Conservation (phyloP, 2,797 vertebrate species). For the Parambassis ranga region DNA sequence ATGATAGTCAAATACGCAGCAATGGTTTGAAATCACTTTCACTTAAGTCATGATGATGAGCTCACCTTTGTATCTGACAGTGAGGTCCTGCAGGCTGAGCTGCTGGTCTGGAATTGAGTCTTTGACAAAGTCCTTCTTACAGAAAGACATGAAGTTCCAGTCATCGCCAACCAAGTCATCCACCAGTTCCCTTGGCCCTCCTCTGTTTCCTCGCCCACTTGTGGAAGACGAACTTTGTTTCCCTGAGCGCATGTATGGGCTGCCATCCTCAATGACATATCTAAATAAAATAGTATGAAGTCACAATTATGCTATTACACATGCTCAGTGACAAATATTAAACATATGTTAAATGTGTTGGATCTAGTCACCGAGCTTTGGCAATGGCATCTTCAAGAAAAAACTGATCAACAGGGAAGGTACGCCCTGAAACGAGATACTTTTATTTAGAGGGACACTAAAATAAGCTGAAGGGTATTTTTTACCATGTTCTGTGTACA, state of each 20-base stretch:
- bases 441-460: background rate
- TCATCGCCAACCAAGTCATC: slow-evolving; percentile 87
- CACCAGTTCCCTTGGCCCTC: slow-evolving; percentile 70
- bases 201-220: slow-evolving; percentile 61
- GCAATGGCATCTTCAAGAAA: slow-evolving; percentile 94
- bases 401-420: slow-evolving; percentile 94
- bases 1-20: background rate
- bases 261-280: slow-evolving; percentile 90
- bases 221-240: slow-evolving; percentile 76
- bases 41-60: no score
- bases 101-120: slow-evolving; percentile 93
- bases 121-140: slow-evolving; percentile 79
- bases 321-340: background rate
- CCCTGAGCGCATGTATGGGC: slow-evolving; percentile 86
- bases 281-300: slow-evolving; percentile 61
- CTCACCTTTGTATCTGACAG: slow-evolving; percentile 87
- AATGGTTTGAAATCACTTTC: no score
- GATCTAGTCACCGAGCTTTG: slow-evolving; percentile 83
- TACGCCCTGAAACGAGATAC: slow-evolving; percentile 80
- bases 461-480: background rate
- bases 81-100: slow-evolving; percentile 88
- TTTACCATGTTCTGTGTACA: background rate
- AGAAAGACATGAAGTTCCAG: slow-evolving; percentile 81
- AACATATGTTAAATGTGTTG: background rate
- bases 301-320: background rate